phyloP scores from a whole-genome alignment of 2,888 invertebrate species.

The Dasysyrphus albostriatus region DNA sequence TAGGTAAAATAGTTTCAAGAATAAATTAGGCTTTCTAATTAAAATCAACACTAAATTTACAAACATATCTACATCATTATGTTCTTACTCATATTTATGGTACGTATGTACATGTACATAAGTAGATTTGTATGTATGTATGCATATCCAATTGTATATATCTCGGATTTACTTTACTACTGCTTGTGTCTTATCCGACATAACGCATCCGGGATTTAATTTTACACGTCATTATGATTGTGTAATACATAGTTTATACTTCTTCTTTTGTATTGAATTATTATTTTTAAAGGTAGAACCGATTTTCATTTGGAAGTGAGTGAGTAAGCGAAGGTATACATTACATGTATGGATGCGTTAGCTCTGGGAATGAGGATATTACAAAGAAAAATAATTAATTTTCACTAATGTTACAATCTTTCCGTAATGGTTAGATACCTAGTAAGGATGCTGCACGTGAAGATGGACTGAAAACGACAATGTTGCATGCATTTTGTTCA shows the following conservation, averaged over 20 bases:
- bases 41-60: not conserved
- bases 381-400: not conserved
- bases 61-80: not conserved
- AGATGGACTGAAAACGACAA: not conserved
- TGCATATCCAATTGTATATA: not conserved
- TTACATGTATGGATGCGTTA: too few relatives aligned
- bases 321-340: too few relatives aligned
- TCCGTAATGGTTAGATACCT: not conserved
- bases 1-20: not conserved
- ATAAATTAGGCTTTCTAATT: constrained; percentile 12
- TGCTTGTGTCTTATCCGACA: not conserved
- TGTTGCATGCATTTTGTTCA: not conserved
- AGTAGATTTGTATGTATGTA: not conserved
- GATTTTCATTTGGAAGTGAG: not conserved
- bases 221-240: constrained; percentile 11
- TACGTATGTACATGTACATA: too few relatives aligned
- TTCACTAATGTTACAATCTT: not conserved
- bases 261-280: not conserved
- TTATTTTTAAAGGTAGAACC: not conserved
- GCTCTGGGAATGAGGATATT: not conserved
- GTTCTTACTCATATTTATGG: too few relatives aligned
- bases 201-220: not conserved
- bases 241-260: not conserved
- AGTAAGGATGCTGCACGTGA: not conserved
- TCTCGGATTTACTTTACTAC: not conserved